Conservation (phyloP, 2,113 vertebrate genomes). For the Catharus bicknelli region DNA sequence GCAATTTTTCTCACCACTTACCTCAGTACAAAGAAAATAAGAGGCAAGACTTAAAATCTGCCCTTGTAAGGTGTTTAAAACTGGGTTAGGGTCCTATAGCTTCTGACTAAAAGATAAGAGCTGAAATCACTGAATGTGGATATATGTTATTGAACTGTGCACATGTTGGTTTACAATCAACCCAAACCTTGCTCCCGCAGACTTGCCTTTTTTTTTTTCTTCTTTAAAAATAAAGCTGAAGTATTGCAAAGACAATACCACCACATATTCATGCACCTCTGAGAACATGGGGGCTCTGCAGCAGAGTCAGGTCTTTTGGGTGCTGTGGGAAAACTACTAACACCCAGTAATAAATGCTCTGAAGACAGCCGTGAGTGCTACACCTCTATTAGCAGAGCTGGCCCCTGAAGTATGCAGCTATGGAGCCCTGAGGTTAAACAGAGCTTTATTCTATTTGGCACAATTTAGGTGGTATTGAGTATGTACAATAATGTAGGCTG, state of each 20-base stretch:
- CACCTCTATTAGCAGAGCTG: background rate
- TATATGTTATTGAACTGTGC: conserved; percentile 56
- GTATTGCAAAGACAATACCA: background rate
- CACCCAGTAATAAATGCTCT: background rate
- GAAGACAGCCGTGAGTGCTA: background rate
- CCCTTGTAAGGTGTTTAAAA: conserved; percentile 64
- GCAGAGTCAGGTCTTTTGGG: background rate
- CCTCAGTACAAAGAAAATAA: conserved; percentile 66
- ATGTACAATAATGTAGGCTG: background rate
- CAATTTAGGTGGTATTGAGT: background rate
- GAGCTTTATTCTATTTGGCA: background rate
- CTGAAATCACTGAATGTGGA: conserved; percentile 63
- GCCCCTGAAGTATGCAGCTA: background rate
- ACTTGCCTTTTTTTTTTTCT: background rate
- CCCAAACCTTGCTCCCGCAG: conserved; percentile 27
- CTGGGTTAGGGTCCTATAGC: conserved; percentile 50
- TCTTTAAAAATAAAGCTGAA: background rate
- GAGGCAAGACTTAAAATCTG: conserved; percentile 71
- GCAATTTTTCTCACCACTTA: conserved; percentile 52
- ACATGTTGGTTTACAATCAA: conserved; percentile 40
- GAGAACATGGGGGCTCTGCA: background rate
- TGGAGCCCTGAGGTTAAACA: background rate
- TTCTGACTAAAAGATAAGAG: conserved; percentile 69
- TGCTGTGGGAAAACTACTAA: background rate
- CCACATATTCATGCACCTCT: background rate